These are phyloP conservation scores for Prionailurus viverrinus DNA, from an alignment of 2,113 vertebrate species.

Conservation along the genomic window DNA sequence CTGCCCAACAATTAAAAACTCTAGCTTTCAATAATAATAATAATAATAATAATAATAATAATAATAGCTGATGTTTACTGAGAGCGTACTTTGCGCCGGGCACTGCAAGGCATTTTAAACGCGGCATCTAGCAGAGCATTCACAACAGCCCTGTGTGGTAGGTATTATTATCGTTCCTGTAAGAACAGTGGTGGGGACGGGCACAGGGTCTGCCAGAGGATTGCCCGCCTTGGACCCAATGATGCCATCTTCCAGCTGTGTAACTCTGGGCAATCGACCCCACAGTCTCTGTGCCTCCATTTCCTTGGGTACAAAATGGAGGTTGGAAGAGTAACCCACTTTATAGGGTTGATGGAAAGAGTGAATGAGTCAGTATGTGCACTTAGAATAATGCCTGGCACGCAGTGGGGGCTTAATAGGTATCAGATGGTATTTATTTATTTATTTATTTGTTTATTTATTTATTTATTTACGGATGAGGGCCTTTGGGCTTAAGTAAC, in stretches of 20 bases:
- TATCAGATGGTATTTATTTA: not conserved
- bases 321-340: not conserved
- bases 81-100: not conserved
- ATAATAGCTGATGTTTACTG: not conserved
- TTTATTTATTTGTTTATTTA: too few relatives aligned
- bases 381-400: not conserved
- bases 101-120: conserved; percentile 33
- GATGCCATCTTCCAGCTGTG: not conserved
- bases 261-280: not conserved
- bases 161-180: not conserved
- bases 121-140: not conserved
- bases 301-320: conserved; percentile 35
- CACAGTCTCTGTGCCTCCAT: not conserved
- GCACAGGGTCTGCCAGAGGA: not conserved
- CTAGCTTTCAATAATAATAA: not conserved
- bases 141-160: not conserved
- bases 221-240: not conserved
- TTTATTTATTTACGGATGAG: not conserved
- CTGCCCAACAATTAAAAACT: not conserved
- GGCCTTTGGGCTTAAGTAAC: not conserved
- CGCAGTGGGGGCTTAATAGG: not conserved
- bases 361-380: not conserved
- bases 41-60: not conserved
- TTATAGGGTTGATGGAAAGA: not conserved
- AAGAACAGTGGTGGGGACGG: not conserved